Evolutionary conservation across 2,797 vertebrate genomes (phyloP), one percentile per base, ranked within the genome.

Genomic region (Manis crassicaudata): DNA sequence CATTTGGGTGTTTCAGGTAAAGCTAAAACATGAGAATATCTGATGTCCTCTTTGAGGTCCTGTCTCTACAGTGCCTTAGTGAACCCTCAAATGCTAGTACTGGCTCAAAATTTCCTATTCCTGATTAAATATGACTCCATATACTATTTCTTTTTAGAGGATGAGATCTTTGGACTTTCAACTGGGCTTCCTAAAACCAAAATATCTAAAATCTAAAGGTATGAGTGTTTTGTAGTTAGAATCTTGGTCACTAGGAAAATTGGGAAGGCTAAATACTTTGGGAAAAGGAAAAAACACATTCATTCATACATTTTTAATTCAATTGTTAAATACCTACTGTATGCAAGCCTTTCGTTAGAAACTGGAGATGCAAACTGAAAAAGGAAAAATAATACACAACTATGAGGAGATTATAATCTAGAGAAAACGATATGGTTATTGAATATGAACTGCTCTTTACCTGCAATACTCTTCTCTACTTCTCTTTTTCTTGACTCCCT

Each of bases 331-430:
- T 10, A 56, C 20, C 40, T 70, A 16, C 46, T 63, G 16, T 32
- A 65, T 67, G 60, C 4, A 70, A 88, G 20, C 5, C 12, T 94
- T 89, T 77, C 29, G 68, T 40, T 70, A 35, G 72, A 56, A 90
- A 84, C 29, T 11, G 18, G 50, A 75, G 7, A 84, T 43, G 56
- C 32, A 96, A 90, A 86, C 23, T 35, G 40, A 11, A 91, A 82
- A 88, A 72, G 23, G 11, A 87, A 92, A 95, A 92, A 83, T 52
- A 80, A 65, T 65, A 32, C 54, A 80, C 65, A 77, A 79, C 62
- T 60, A 27, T 52, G 32, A 76, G 29, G 32, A 70, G 46, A 43
- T 23, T 35, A 8, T 13, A 50, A 16, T 35, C 20, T 62, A 58
- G 65, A 90, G 76, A 77, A 93, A 89, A 65, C 17, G 70, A 32